Evolutionary conservation across 2,888 invertebrate species (phyloP), one percentile per base, ranked within the genome.

Genomic region (Thera obeliscata): DNA sequence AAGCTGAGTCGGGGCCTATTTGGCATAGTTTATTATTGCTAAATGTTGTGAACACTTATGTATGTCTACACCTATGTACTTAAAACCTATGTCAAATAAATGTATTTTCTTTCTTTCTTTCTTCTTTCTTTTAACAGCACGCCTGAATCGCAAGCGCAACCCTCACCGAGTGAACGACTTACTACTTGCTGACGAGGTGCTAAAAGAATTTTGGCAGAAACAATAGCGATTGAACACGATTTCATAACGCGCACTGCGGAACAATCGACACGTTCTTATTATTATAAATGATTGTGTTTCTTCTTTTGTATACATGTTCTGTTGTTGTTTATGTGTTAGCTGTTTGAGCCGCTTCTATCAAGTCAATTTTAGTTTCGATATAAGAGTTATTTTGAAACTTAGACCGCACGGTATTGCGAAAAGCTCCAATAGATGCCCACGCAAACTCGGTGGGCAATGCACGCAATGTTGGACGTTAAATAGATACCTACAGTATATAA

Each of bases 341-440:
- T 46, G 7, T 46, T 46, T 46, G 7, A 46, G 43, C 43, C 43
- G 7, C 43, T 46, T 9, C 9, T 7, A 46, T 2, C 8, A 9
- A 46, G 43, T 46, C 6, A 52, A 33, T 52, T 50, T n/a, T 36
- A 7, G 6, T 55, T 11, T 55, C n/a, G n/a, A 11, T 22, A 1
- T 22, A 52, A n/a, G n/a, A 56, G 11, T 48, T 48, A 48, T 49
- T 54, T 67, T 71, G 61, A 77, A 46, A 56, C 76, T 81, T 78
- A 69, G 65, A 69, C 76, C 76, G 75, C 36, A 70, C 38, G 41
- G 9, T 49, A 60, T 59, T 58, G 66, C 41, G 60, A 68, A 74
- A 78, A 77, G 70, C 76, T 78, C 76, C 75, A 76, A 78, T 77
- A 71, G 70, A 73, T 74, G 75, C 85, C 85, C 84, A 87, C 87